Percentiles rank a stretch among this genome's conserved stretches.
Conservation (phyloP, 2,888 invertebrate genomes). For the Endomychus coccineus region DNA sequence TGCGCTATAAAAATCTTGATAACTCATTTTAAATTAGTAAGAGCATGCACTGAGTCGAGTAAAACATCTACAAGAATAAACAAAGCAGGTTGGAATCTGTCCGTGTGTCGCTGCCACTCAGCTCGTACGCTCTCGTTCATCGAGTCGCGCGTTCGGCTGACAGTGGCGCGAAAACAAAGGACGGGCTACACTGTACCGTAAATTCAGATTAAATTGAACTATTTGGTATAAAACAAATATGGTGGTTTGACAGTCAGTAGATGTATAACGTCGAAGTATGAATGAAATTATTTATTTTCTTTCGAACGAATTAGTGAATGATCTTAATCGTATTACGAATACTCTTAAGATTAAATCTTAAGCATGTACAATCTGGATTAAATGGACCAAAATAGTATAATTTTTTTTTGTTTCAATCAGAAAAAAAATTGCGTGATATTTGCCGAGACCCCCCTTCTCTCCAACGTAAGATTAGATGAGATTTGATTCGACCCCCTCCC, state of each 20-base stretch:
- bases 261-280: slow-evolving; percentile 4
- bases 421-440: too few relatives aligned
- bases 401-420: too few relatives aligned
- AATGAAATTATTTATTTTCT: slow-evolving; percentile 1
- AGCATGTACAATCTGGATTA: slow-evolving; percentile 1
- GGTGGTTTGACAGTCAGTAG: slow-evolving; percentile 16
- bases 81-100: slow-evolving; percentile 1
- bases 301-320: too few relatives aligned
- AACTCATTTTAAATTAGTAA: slow-evolving; percentile 1
- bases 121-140: slow-evolving; percentile 1
- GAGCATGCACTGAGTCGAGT: slow-evolving; percentile 1
- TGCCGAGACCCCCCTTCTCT: too few relatives aligned
- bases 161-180: slow-evolving; percentile 11
- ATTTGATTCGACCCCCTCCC: too few relatives aligned
- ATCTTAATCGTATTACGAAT: too few relatives aligned
- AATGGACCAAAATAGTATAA: too few relatives aligned
- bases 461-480: too few relatives aligned
- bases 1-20: not conserved
- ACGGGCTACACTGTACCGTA: slow-evolving; percentile 15
- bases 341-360: not conserved
- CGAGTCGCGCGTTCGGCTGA: slow-evolving; percentile 2
- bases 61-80: not conserved
- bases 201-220: slow-evolving; percentile 14
- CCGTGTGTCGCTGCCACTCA: slow-evolving; percentile 1
- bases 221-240: slow-evolving; percentile 17